Base-by-base conservation (phyloP, 2,113 vertebrate genomes). In the Labrus mixtus region DNA sequence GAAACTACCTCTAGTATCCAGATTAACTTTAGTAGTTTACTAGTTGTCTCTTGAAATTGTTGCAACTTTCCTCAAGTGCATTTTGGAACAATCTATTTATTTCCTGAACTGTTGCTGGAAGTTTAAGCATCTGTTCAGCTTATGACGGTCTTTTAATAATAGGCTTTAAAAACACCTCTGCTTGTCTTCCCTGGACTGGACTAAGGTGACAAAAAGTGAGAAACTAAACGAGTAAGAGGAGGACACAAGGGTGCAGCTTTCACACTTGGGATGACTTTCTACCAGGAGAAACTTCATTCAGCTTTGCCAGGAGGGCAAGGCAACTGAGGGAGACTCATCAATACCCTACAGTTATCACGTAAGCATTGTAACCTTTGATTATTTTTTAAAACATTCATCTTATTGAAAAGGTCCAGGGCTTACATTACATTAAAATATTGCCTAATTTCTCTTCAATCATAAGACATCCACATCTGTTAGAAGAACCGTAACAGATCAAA, bases 181-280 rank as follows among this genome's bases (percentile, higher is more conserved):
- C 68, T 45, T 76, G 68, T 67, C 22, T 66, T 41, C 43, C 70
- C 68, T 80, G 88, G 84, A 85, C 81, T 89, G 88, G 88, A 91
- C 89, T 80, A 59, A 86, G 80, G 82, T 81, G 83, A 84, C 68
- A 85, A 65, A 78, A 81, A 77, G 73, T 46, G 70, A 87, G 58
- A 76, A 33, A 39, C 29, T 33, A 68, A n/a, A 43, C 36, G 57
- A 29, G 48, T 16, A 46, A 67, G 64, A 73, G 65, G 75, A 83
- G 69, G 74, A 82, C 74, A 19, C 69, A 22, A 22, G 25, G 51
- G 45, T 67, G 60, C 72, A 73, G 82, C 70, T 80, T 81, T 60
- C 81, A 80, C 48, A 77, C 74, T 73, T 79, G 93, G 78, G 90
- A 95, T 95, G 94, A 92, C 80, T 88, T 87, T 79, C n/a, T 78